Percentiles rank a stretch among this genome's conserved stretches.
These are phyloP conservation scores for Colletes latitarsis DNA, from an alignment of 1,140 invertebrate genomes.

Conservation along the genomic window DNA sequence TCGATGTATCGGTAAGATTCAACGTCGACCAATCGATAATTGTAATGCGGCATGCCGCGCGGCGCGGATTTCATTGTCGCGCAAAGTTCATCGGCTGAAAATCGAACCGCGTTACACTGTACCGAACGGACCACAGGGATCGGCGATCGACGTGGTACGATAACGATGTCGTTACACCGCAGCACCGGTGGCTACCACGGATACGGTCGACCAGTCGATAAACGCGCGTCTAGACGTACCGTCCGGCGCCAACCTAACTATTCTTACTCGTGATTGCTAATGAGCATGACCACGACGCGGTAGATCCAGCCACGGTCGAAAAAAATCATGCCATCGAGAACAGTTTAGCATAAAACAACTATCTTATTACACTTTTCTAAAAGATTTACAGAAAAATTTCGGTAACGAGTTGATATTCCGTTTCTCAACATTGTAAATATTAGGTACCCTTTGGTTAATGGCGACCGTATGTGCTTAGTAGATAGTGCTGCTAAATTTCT, in stretches of 20 bases:
- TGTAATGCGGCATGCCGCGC: not conserved
- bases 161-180: slow-evolving; percentile 62
- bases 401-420: too few species aligned
- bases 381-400: too few species aligned
- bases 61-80: not conserved
- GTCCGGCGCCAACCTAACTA: slow-evolving; percentile 64
- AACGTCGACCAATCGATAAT: too few species aligned
- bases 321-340: too few species aligned
- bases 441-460: too few species aligned
- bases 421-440: too few species aligned
- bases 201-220: slow-evolving; percentile 56
- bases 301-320: not conserved
- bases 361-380: too few species aligned
- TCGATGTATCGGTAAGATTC: too few species aligned
- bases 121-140: slow-evolving; percentile 36
- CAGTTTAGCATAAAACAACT: too few species aligned
- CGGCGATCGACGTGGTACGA: slow-evolving; percentile 43
- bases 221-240: slow-evolving; percentile 59
- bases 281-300: slow-evolving; percentile 57
- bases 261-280: slow-evolving; percentile 71
- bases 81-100: slow-evolving; percentile 49
- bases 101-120: slow-evolving; percentile 43
- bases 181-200: slow-evolving; percentile 27
- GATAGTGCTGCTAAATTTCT: too few species aligned
- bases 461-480: too few species aligned